Evolutionary conservation across 2,113 vertebrate species (phyloP), one percentile per base, ranked within the genome.

Genomic region (Callionymus lyra): DNA sequence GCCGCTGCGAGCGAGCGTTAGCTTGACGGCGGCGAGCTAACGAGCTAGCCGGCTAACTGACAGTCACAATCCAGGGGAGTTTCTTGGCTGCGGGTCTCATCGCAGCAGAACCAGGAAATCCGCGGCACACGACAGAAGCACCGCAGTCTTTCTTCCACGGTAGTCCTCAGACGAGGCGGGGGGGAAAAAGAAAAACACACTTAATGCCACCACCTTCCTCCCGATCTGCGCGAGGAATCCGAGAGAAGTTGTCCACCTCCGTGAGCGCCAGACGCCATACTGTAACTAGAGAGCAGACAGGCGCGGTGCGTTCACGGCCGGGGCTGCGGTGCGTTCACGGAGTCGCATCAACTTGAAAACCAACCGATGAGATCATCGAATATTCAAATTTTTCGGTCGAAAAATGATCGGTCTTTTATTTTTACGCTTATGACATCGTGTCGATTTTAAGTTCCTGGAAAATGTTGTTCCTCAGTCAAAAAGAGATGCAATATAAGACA

Each of bases 191-290:
- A 9, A 39, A 41, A 17, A 38, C 3, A 2, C 15, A 50, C 18
- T 63, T 63, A 63, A 2, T 56, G 53, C 41, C 61, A 50, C 37
- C 50, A 68, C 59, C 67, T 63, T 56, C 32, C 43, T 10, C 33
- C 62, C 56, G 63, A 61, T 72, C 44, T 70, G 35, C 65, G 75
- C 72, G 42, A 73, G 47, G 57, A 67, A 78, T 66, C 65, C 70
- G 19, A 32, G 60, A 74, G 50, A 74, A 85, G 73, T 83, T 81
- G 69, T 71, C 68, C 71, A 79, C 72, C 75, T 83, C 74, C 76
- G 69, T 65, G 64, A 69, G 74, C 71, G 55, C 59, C 10, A 12
- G 74, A 69, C 76, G 81, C 82, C 84, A 86, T 86, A 79, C 70
- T 84, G 82, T 55, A 77, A 74, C 63, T 54, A 74, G 50, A 70